A percentile compares a stretch with the other conserved stretches of the same genome.
phyloP scores from a whole-genome alignment of 2,113 vertebrate genomes.

The Ascaphus truei region DNA sequence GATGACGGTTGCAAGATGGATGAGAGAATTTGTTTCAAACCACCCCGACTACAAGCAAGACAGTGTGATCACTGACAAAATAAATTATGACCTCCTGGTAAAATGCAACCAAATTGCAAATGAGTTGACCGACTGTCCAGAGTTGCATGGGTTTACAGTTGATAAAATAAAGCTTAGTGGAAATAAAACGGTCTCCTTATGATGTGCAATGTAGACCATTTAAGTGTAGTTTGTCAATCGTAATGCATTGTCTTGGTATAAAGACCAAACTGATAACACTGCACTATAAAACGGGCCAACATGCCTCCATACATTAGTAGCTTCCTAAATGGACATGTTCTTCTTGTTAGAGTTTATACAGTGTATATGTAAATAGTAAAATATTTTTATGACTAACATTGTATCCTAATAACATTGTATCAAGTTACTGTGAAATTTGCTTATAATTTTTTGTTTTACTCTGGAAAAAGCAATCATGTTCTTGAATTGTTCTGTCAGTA shows the following conservation, averaged over 20 bases:
- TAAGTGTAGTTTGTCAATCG: slow-evolving; percentile 36
- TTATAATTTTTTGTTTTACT: slow-evolving; percentile 65
- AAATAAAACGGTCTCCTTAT: slow-evolving; percentile 42
- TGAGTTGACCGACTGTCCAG: slow-evolving; percentile 81
- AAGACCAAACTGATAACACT: slow-evolving; percentile 65
- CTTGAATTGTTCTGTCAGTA: slow-evolving; percentile 54
- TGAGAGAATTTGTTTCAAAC: slow-evolving; percentile 85
- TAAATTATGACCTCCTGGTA: slow-evolving; percentile 87
- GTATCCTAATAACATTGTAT: slow-evolving; percentile 88
- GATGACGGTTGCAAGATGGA: slow-evolving; percentile 96
- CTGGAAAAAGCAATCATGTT: slow-evolving; percentile 47
- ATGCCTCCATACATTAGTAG: slow-evolving; percentile 45
- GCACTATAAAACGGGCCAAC: slow-evolving; percentile 54
- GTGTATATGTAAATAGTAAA: slow-evolving; percentile 81
- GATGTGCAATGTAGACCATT: not conserved
- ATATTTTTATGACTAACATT: slow-evolving; percentile 91
- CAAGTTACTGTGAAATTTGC: slow-evolving; percentile 60
- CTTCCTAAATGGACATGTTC: slow-evolving; percentile 58
- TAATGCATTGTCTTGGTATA: slow-evolving; percentile 45
- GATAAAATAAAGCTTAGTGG: slow-evolving; percentile 71
- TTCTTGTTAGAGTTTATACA: slow-evolving; percentile 65
- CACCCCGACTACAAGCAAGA: slow-evolving; percentile 94
- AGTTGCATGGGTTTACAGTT: slow-evolving; percentile 80
- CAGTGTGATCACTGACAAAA: slow-evolving; percentile 87
- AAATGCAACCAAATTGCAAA: slow-evolving; percentile 85